These are phyloP conservation scores for Ischnura elegans DNA, from an alignment of 2,888 invertebrate genomes.

Conservation along the genomic window DNA sequence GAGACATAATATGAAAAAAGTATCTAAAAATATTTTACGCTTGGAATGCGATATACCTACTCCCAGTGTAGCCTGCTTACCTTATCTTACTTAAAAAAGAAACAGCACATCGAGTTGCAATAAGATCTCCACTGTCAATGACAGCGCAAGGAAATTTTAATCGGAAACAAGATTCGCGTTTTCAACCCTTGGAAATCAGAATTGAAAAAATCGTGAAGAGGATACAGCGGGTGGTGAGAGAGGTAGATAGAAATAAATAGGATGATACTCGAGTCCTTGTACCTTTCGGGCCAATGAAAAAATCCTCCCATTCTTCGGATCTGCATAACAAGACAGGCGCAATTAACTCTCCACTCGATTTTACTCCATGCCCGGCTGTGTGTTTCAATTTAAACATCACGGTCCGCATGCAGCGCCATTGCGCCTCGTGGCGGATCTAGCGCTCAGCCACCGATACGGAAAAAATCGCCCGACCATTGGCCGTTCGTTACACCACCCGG, in stretches of 20 bases:
- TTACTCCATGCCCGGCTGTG: background rate
- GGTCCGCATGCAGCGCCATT: background rate
- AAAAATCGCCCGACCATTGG: background rate
- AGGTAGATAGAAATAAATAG: background rate
- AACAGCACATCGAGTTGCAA: no score
- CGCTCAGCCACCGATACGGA: conserved; percentile 45
- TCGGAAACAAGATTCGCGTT: no score
- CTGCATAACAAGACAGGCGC: background rate
- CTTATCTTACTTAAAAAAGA: no score
- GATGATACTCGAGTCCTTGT: background rate
- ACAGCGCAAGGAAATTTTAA: no score
- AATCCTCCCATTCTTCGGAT: background rate
- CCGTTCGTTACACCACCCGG: background rate
- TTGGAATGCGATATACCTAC: no score
- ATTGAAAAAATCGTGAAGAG: background rate
- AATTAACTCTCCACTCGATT: conserved; percentile 38
- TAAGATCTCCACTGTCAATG: no score
- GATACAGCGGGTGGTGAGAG: background rate
- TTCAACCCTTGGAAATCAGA: no score
- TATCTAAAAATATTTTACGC: no score
- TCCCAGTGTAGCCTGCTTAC: no score
- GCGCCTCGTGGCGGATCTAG: background rate
- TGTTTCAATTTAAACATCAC: conserved; percentile 52
- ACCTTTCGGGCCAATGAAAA: background rate
- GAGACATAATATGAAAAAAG: no score